A percentile compares a stretch with the other conserved stretches of the same genome.
Conservation (phyloP, 2,113 vertebrate species). For the Psammodynastes pulverulentus region DNA sequence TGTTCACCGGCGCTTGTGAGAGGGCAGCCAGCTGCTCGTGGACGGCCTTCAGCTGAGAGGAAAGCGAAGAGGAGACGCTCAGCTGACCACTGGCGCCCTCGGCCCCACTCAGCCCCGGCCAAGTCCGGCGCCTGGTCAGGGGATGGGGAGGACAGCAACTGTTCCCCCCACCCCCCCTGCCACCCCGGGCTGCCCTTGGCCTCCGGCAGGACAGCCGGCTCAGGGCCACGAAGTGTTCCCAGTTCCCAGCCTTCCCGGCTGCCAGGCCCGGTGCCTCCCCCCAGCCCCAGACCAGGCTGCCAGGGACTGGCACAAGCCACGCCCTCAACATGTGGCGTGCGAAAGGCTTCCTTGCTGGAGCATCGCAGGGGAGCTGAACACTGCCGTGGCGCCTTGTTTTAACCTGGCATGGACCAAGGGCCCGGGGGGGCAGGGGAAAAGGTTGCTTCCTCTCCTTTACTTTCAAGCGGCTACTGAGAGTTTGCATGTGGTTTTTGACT, state of each 20-base stretch:
- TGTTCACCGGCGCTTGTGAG: conserved; percentile 83
- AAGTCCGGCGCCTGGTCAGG: not conserved
- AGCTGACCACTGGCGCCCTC: not conserved
- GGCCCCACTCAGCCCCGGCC: not conserved
- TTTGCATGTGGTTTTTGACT: not conserved
- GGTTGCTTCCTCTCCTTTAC: not conserved
- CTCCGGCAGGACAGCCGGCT: not conserved
- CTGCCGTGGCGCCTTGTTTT: not conserved
- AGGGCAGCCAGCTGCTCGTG: conserved; percentile 86
- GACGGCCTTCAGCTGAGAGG: conserved; percentile 82
- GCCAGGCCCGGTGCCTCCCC: not conserved
- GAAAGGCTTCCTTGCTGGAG: not conserved
- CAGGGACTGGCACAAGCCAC: not conserved
- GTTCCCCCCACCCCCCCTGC: not conserved
- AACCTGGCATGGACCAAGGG: not conserved
- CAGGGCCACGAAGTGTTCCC: not conserved
- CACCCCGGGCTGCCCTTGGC: not conserved
- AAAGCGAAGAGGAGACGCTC: not conserved
- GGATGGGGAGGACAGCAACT: not conserved
- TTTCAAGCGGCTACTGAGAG: not conserved
- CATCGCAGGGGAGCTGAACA: not conserved
- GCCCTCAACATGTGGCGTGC: not conserved
- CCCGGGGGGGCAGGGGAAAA: not conserved
- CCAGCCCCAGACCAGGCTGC: not conserved
- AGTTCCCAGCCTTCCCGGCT: not conserved